phyloP scores from a whole-genome alignment of 1,140 invertebrate species.

The Drosophila funebris region DNA sequence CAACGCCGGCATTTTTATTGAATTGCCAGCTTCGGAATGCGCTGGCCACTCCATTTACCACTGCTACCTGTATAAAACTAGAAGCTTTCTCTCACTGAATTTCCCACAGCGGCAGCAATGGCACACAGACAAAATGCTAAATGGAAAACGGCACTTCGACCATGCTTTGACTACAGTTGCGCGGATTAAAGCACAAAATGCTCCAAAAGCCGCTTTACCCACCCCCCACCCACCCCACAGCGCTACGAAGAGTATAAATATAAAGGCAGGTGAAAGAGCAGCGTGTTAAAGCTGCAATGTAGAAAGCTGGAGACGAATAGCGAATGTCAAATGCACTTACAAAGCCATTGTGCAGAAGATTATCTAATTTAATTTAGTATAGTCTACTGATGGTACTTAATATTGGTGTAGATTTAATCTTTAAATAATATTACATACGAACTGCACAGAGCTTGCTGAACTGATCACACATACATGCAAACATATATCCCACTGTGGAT shows the following conservation, averaged over 20 bases:
- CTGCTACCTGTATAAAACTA: conserved; percentile 30
- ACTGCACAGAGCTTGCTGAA: too few species aligned
- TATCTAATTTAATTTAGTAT: too few species aligned
- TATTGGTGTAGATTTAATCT: too few species aligned
- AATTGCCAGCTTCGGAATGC: conserved; percentile 73
- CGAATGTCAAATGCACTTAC: not conserved
- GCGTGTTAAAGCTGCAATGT: conserved; percentile 6
- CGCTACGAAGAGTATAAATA: conserved; percentile 50
- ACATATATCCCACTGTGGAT: too few species aligned
- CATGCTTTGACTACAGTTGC: conserved; percentile 71
- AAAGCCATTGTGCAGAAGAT: not conserved
- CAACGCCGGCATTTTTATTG: conserved; percentile 74
- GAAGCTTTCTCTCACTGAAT: conserved; percentile 11
- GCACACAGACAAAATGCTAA: conserved; percentile 3
- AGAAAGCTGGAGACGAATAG: not conserved
- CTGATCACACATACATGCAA: too few species aligned
- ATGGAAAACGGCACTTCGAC: conserved; percentile 10
- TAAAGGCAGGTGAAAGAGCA: conserved; percentile 25
- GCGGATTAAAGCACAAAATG: conserved; percentile 72
- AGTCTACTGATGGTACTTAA: too few species aligned
- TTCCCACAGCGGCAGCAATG: conserved; percentile 1
- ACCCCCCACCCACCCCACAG: too few species aligned
- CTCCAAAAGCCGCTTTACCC: conserved; percentile 59
- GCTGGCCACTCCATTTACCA: conserved; percentile 64
- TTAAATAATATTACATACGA: too few species aligned